Conservation (phyloP, 2,113 vertebrate species). For the Rhineura floridana region DNA sequence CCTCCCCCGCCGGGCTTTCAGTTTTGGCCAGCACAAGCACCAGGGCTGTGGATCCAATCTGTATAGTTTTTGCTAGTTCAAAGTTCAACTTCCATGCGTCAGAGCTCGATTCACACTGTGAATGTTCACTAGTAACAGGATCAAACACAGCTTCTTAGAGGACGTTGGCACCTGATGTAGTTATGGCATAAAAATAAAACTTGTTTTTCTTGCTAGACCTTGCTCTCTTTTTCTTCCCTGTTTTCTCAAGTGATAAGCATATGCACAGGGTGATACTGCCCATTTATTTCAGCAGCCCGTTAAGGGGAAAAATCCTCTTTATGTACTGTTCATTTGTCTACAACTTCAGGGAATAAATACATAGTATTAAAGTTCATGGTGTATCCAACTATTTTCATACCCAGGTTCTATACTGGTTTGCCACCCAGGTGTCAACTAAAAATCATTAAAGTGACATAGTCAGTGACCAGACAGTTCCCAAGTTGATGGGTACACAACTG, state of each 20-base stretch:
- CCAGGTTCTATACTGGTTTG: not conserved
- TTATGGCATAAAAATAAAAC: accelerated
- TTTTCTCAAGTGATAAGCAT: not conserved
- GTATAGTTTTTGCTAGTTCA: not conserved
- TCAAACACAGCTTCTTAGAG: not conserved
- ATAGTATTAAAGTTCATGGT: not conserved
- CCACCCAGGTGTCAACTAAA: not conserved
- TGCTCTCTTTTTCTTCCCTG: not conserved
- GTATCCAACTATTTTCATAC: not conserved
- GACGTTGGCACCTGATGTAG: accelerated
- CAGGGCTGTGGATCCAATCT: not conserved
- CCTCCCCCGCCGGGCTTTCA: too few species aligned
- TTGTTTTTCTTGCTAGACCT: not conserved
- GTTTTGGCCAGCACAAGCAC: too few species aligned
- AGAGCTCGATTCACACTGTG: not conserved
- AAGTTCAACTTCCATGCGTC: not conserved
- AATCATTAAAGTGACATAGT: not conserved
- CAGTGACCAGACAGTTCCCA: not conserved
- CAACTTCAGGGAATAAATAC: not conserved
- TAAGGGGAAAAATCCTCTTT: accelerated
- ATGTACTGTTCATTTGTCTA: not conserved
- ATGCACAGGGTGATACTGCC: not conserved
- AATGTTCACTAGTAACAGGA: not conserved
- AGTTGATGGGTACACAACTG: not conserved
- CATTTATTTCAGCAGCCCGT: not conserved